A percentile compares a stretch with the other conserved stretches of the same genome.
These are phyloP conservation scores for Drosophila kambysellisi DNA, from an alignment of 2,888 invertebrate species.

Conservation along the genomic window DNA sequence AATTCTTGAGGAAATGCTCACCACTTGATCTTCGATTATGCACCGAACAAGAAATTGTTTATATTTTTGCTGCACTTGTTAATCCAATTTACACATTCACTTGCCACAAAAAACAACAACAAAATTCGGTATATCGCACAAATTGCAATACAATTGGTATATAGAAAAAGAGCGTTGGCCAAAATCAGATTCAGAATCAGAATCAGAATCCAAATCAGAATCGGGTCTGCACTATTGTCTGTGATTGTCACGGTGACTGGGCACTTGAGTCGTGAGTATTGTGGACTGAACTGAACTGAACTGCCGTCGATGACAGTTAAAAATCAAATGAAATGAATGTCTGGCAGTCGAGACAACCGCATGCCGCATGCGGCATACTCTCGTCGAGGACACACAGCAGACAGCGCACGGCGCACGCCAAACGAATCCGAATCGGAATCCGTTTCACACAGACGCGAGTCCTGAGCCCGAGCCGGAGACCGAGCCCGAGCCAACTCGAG, in stretches of 20 bases:
- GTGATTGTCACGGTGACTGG: constrained; percentile 10
- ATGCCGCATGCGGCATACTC: constrained; percentile 37
- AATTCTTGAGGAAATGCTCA: constrained; percentile 4
- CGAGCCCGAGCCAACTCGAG: constrained; percentile 26
- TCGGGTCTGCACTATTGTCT: background rate
- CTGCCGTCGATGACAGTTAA: constrained; percentile 84
- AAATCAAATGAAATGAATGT: constrained; percentile 85
- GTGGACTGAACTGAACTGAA: constrained; percentile 64
- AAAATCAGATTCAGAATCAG: constrained; percentile 5
- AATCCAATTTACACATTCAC: constrained; percentile 24
- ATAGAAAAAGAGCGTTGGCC: background rate
- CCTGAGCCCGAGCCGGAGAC: constrained; percentile 29
- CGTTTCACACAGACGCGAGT: constrained; percentile 31
- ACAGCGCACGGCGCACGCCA: constrained; percentile 40
- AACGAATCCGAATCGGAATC: constrained; percentile 30
- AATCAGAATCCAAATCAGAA: constrained; percentile 5
- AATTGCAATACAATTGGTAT: background rate
- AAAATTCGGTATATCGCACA: background rate
- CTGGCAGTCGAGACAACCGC: constrained; percentile 29
- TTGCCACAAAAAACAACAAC: constrained; percentile 11
- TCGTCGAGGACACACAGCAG: constrained; percentile 13
- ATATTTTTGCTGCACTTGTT: constrained; percentile 1
- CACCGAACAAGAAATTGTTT: background rate
- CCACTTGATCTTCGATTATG: constrained; percentile 16
- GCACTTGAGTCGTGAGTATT: constrained; percentile 9